These are phyloP conservation scores for Metaphire vulgaris DNA, from an alignment of 1,140 invertebrate genomes.

Conservation along the genomic window DNA sequence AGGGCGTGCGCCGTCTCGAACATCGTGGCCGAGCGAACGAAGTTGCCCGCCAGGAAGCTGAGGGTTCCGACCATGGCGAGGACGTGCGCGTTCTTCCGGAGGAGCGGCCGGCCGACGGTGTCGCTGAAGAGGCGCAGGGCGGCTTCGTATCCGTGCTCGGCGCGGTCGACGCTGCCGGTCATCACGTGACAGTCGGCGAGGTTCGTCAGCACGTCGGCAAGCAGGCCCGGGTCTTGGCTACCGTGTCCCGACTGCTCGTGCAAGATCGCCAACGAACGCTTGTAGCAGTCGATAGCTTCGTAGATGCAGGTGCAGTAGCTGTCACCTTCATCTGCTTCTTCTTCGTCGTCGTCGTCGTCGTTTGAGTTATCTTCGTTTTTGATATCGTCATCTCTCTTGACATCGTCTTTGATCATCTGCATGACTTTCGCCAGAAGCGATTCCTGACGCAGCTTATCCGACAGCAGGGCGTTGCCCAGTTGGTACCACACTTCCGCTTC, in stretches of 20 bases:
- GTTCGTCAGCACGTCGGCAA: slow-evolving; percentile 5
- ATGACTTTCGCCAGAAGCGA: slow-evolving; percentile 15
- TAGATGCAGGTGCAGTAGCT: slow-evolving; percentile 8
- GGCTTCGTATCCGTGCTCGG: slow-evolving; percentile 14
- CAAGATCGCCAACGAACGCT: background rate
- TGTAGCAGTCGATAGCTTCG: slow-evolving; percentile 16
- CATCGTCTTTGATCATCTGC: slow-evolving; percentile 6
- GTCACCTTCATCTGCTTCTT: slow-evolving; percentile 8
- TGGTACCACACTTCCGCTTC: slow-evolving; percentile 6
- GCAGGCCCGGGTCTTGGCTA: slow-evolving; percentile 8
- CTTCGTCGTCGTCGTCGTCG: slow-evolving; percentile 9
- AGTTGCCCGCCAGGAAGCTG: slow-evolving; percentile 16
- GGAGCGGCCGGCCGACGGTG: background rate
- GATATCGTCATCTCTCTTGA: background rate
- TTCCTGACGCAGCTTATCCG: slow-evolving; percentile 7
- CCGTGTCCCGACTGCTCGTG: background rate
- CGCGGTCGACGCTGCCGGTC: slow-evolving; percentile 11
- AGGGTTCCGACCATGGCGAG: slow-evolving; percentile 7
- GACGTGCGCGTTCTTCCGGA: slow-evolving; percentile 8
- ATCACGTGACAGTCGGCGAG: slow-evolving; percentile 16
- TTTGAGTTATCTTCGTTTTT: background rate
- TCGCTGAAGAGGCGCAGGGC: slow-evolving; percentile 3
- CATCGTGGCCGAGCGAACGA: slow-evolving; percentile 10
- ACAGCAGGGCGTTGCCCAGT: slow-evolving; percentile 13
- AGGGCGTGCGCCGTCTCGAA: background rate